Percentiles rank a stretch among this genome's conserved stretches.
Conservation (phyloP, 1,140 invertebrate genomes). For the Oedothorax gibbosus region DNA sequence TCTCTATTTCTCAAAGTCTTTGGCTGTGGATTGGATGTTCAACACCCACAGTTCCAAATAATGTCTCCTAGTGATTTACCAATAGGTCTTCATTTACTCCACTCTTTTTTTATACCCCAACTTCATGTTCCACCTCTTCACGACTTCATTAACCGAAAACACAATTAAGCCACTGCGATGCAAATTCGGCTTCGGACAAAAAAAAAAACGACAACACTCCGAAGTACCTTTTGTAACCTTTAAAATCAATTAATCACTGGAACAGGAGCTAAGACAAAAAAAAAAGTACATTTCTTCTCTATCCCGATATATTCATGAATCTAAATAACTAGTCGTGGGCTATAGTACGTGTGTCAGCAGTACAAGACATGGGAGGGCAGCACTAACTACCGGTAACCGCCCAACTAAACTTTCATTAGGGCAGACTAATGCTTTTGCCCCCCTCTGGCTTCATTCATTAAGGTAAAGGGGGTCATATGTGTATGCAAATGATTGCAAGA, state of each 20-base stretch:
- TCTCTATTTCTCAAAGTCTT: too few species aligned
- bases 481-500: conserved; percentile 57
- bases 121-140: conserved; percentile 18
- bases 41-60: background rate
- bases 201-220: conserved; percentile 20
- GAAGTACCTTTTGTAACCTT: conserved; percentile 57
- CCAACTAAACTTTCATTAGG: conserved; percentile 60
- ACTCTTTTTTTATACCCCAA: too few species aligned
- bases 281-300: conserved; percentile 41
- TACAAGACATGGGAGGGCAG: conserved; percentile 61
- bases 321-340: conserved; percentile 56
- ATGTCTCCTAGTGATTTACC: conserved; percentile 11
- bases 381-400: conserved; percentile 60
- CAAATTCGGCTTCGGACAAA: conserved; percentile 40
- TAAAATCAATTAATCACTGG: conserved; percentile 60
- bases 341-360: conserved; percentile 55
- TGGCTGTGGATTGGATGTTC: background rate
- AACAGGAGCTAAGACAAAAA: conserved; percentile 13
- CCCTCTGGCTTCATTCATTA: conserved; percentile 54
- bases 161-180: conserved; percentile 56
- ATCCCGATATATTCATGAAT: conserved; percentile 52
- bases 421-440: conserved; percentile 53
- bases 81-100: too few species aligned
- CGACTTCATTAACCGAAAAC: conserved; percentile 59
- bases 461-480: conserved; percentile 54